These are phyloP conservation scores for Empidonax traillii DNA, from an alignment of 2,113 vertebrate genomes.

Conservation along the genomic window DNA sequence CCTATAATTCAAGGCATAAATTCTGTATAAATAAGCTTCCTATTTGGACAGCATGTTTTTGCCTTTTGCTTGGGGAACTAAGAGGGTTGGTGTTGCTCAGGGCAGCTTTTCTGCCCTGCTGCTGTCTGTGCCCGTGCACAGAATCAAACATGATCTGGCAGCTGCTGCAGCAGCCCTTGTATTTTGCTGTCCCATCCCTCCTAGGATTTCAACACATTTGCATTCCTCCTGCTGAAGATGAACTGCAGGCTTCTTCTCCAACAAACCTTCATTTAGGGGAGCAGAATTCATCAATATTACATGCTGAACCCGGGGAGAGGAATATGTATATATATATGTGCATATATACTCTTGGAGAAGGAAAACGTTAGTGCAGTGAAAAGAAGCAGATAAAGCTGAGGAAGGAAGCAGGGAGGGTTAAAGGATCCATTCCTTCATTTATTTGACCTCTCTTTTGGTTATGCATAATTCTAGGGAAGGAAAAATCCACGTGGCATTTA, in stretches of 20 bases:
- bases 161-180: conserved; percentile 14
- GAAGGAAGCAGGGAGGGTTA: background rate
- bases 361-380: background rate
- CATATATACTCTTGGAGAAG: background rate
- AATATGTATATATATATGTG: background rate
- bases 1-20: background rate
- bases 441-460: conserved; percentile 41
- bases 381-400: background rate
- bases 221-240: conserved; percentile 27
- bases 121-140: background rate
- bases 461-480: conserved; percentile 19
- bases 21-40: background rate
- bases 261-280: conserved; percentile 32
- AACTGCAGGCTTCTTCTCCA: conserved; percentile 32
- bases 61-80: background rate
- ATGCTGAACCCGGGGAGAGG: conserved; percentile 17
- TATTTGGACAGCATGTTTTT: background rate
- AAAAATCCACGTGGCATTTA: conserved; percentile 32
- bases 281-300: conserved; percentile 68
- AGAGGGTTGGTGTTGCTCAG: background rate
- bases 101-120: conserved; percentile 15
- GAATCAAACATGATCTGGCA: conserved; percentile 42
- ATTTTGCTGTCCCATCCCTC: conserved; percentile 9
- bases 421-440: conserved; percentile 16
- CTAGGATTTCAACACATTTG: conserved; percentile 51